These are phyloP conservation scores for Crematogaster levior DNA, from an alignment of 2,888 invertebrate genomes.

Conservation along the genomic window DNA sequence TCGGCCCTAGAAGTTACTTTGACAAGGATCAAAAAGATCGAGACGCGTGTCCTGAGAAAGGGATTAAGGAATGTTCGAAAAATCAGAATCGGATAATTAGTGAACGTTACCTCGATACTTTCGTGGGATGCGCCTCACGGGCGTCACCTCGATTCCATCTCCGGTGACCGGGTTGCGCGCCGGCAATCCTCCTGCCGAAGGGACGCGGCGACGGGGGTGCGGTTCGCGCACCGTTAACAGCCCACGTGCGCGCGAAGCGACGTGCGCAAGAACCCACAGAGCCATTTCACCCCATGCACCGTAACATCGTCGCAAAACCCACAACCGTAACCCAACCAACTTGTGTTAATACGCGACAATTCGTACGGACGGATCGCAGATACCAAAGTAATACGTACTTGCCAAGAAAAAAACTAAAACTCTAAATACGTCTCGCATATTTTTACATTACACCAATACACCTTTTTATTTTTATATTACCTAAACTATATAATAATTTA, in stretches of 20 bases:
- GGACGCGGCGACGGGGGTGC: conserved; percentile 68
- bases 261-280: conserved; percentile 61
- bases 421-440: not conserved
- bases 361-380: conserved; percentile 59
- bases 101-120: conserved; percentile 83
- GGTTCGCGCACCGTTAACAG: conserved; percentile 63
- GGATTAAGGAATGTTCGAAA: not conserved
- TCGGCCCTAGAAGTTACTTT: not conserved
- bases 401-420: not conserved
- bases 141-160: conserved; percentile 88
- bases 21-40: not conserved
- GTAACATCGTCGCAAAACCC: conserved; percentile 70
- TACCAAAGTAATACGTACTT: too few species aligned
- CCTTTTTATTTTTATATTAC: not conserved
- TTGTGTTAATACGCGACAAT: conserved; percentile 66
- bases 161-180: conserved; percentile 89
- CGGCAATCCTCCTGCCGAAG: conserved; percentile 85
- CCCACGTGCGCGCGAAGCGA: conserved; percentile 68
- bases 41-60: not conserved
- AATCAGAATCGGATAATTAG: conserved; percentile 23
- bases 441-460: not conserved
- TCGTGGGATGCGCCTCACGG: conserved; percentile 85
- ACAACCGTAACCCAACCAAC: conserved; percentile 70
- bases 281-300: conserved; percentile 75
- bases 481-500: not conserved